Evolutionary conservation across 2,888 invertebrate species (phyloP), one percentile per base, ranked within the genome.

Genomic region (Cataglyphis altisquamis): DNA sequence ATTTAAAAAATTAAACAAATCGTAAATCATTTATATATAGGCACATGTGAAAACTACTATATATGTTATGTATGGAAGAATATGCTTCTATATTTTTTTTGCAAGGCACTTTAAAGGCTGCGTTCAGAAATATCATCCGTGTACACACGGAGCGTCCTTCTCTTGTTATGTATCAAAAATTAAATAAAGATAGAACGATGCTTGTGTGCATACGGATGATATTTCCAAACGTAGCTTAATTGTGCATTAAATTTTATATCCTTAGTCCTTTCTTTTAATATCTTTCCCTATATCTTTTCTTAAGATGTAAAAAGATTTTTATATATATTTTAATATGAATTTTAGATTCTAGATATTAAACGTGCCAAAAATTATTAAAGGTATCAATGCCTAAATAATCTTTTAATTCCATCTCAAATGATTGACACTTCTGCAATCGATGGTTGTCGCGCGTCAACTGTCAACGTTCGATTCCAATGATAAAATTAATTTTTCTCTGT

Each of bases 231-330:
- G 32, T 6, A 32, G 32, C 32, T 6, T 68, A 39, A 41, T 41
- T 75, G 74, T 75, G 74, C 63, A 74, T 78, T 21, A 62, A 70
- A 18, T 70, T 78, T 78, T 48, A 72, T 70, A 78, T 78, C n/a
- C 8, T 32, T 36, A 32, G 25, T 48, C 12, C 18, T 57, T 62
- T 60, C 18, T 80, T 80, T 60, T 45, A 45, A 73, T 48, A 39
- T 64, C 39, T 52, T 63, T 21, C 29, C 12, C 18, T 18, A 21
- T 77, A n/a, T 55, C 36, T 45, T 48, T 55, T 45, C 29, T 55
- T 48, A 29, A 66, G 45, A 57, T 41, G 39, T 48, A 62, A 62
- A 62, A 62, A 41, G 29, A 73, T 21, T 64, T 86, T 63, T 77
- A 48, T 77, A 48, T 48, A 66, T 64, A 57, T 36, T 64, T 67